Conservation (phyloP, 2,888 invertebrate species). For the Steinernema carpocapsae region DNA sequence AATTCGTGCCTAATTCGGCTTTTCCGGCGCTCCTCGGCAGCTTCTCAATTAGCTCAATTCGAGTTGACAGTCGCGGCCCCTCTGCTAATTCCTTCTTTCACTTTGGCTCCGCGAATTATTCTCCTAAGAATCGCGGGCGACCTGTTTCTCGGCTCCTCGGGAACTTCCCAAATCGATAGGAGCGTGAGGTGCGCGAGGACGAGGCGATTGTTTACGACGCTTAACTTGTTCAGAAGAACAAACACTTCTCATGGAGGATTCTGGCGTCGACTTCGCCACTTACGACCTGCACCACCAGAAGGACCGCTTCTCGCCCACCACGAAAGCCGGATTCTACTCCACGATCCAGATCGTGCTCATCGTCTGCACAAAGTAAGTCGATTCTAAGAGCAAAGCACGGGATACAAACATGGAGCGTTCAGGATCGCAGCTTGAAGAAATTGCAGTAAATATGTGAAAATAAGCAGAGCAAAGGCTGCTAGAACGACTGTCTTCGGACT, state of each 20-base stretch:
- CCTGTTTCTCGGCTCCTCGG: neutral
- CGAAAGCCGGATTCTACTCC: conserved; percentile 22
- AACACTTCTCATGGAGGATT: conserved; percentile 3
- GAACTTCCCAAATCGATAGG: conserved; percentile 22
- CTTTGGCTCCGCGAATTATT: neutral
- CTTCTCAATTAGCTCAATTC: conserved; percentile 27
- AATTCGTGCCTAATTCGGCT: neutral
- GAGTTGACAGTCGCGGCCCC: conserved; percentile 29
- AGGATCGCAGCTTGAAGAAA: neutral
- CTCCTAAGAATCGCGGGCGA: neutral
- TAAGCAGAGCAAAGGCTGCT: neutral
- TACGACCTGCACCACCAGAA: conserved; percentile 26
- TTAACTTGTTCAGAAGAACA: neutral
- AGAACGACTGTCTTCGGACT: neutral
- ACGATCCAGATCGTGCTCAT: conserved; percentile 27
- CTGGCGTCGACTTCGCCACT: conserved; percentile 19
- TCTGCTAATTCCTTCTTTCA: conserved; percentile 15
- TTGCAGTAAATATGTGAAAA: neutral
- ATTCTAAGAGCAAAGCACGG: neutral
- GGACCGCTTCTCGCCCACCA: conserved; percentile 13
- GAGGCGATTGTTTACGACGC: no score
- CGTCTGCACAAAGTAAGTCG: conserved; percentile 26
- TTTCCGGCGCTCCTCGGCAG: neutral
- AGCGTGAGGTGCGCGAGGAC: neutral
- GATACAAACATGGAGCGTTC: no score